Percentiles rank a stretch among this genome's conserved stretches.
phyloP scores from a whole-genome alignment of 2,113 vertebrate genomes.

The Muscicapa adusta region DNA sequence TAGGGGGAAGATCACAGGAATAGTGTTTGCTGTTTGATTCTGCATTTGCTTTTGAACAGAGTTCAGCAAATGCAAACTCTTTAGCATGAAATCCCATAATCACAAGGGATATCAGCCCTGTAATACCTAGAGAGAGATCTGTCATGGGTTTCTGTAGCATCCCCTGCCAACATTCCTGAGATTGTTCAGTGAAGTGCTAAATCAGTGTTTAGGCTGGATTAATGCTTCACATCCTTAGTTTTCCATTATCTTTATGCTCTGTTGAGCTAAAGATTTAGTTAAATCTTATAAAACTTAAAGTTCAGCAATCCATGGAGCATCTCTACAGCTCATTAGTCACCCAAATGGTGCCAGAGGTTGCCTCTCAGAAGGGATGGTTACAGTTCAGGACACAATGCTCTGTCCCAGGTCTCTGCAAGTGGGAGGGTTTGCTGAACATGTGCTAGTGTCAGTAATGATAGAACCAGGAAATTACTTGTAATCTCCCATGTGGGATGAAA shows the following conservation, averaged over 20 bases:
- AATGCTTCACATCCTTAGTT: not conserved
- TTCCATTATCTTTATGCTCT: not conserved
- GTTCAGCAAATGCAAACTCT: not conserved
- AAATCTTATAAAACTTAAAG: not conserved
- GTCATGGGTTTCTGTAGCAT: not conserved
- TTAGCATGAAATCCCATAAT: not conserved
- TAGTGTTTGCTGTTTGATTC: not conserved
- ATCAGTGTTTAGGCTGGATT: not conserved
- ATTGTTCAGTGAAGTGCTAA: not conserved
- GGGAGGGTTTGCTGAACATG: not conserved
- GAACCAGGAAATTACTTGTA: not conserved
- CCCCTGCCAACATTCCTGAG: not conserved
- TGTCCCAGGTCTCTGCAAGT: not conserved
- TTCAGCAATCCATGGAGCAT: not conserved
- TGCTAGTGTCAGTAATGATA: not conserved
- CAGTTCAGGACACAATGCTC: accelerated
- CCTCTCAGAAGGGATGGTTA: not conserved
- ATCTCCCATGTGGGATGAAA: not conserved
- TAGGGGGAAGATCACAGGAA: not conserved
- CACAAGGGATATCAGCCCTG: not conserved
- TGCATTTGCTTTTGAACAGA: not conserved
- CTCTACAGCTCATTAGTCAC: not conserved
- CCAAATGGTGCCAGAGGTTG: not conserved
- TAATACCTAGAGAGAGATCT: not conserved
- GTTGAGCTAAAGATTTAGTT: not conserved